Conservation (phyloP, 1,140 invertebrate genomes). For the Euura saliciscinereae region DNA sequence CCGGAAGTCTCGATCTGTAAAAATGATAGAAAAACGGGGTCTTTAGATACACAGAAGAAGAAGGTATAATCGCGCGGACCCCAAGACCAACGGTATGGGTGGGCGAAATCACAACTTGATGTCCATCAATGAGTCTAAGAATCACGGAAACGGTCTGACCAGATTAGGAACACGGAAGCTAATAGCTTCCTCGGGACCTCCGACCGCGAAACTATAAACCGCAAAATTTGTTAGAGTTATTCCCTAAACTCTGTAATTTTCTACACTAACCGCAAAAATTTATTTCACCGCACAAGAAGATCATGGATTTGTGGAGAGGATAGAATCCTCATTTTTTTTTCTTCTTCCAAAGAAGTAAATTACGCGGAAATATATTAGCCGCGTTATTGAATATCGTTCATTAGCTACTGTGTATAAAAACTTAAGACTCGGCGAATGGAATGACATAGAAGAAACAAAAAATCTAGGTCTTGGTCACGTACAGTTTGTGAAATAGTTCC, state of each 20-base stretch:
- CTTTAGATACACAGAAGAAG: too few relatives aligned
- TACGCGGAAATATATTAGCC: neutral
- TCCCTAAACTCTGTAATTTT: too few relatives aligned
- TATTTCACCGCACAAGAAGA: neutral
- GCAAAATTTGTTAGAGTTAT: too few relatives aligned
- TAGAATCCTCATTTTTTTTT: too few relatives aligned
- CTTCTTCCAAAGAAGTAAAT: too few relatives aligned
- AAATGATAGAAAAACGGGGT: slow-evolving; percentile 2
- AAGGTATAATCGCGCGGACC: too few relatives aligned
- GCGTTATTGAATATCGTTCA: neutral
- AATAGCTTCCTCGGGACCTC: neutral
- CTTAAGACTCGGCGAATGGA: neutral
- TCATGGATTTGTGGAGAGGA: neutral
- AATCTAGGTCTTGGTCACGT: neutral
- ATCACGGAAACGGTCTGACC: slow-evolving; percentile 4
- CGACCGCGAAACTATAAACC: neutral
- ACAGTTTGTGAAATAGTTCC: neutral
- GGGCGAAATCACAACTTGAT: too few relatives aligned
- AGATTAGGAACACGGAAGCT: neutral
- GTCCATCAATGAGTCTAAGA: neutral
- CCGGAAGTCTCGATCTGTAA: slow-evolving; percentile 50
- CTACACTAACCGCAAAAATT: neutral
- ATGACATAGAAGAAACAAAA: neutral
- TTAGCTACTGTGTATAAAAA: neutral
- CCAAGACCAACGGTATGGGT: too few relatives aligned